phyloP scores from a whole-genome alignment of 2,888 invertebrate genomes.

The Odontomyia ornata region DNA sequence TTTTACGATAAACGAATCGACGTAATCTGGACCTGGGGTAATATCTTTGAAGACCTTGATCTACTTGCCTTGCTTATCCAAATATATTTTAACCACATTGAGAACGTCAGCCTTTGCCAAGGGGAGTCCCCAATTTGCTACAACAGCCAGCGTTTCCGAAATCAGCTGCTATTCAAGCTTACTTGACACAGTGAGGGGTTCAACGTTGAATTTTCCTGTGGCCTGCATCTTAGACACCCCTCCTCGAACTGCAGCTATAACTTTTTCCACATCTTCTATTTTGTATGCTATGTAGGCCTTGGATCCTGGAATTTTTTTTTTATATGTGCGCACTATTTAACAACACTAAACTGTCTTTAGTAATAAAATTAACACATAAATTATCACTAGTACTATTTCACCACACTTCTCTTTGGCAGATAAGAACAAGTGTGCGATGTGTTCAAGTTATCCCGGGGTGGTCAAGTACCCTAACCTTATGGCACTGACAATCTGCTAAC shows the following conservation, averaged over 20 bases:
- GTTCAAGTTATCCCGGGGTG: no score
- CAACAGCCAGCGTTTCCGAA: not conserved
- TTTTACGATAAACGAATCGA: no score
- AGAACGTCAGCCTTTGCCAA: not conserved
- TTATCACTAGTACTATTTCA: no score
- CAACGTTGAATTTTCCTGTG: no score
- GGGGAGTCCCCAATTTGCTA: not conserved
- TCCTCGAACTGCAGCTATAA: not conserved
- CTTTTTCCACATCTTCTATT: not conserved
- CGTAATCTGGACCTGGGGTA: no score
- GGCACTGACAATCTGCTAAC: no score
- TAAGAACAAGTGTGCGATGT: no score
- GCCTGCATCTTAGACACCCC: not conserved
- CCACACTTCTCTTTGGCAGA: no score
- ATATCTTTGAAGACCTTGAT: not conserved
- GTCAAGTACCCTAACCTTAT: no score
- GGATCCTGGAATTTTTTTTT: not conserved
- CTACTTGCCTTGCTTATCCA: not conserved
- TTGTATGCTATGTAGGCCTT: not conserved
- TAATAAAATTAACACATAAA: no score
- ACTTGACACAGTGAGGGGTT: not conserved
- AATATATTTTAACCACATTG: not conserved
- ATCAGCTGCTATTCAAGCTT: not conserved
- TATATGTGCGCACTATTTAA: not conserved
- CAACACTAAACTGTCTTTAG: no score